Base-by-base conservation (phyloP, 64 coral and sea anemone species). In the Hydrozoanthus tunicans region DNA sequence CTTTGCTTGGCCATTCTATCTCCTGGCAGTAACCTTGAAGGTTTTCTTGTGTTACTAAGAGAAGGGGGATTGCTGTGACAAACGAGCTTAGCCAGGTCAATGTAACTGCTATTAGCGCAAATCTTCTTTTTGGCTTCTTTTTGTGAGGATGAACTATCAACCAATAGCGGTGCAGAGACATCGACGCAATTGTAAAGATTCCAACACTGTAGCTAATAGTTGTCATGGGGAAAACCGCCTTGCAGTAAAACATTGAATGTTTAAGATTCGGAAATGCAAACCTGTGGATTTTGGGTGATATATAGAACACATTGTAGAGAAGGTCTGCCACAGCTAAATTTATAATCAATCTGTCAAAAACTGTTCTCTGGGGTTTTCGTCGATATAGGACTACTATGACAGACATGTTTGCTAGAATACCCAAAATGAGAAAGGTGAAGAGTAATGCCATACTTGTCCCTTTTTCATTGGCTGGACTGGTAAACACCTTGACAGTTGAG, bases 161-260 rank as follows among this genome's bases (percentile, higher is more conserved):
- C 79, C 79, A 81, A 25, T 81, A 81, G 6, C 79, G 79, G 32
- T 81, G 79, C 5, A 81, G 56, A 13, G 79, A 81, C 79, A 81
- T 81, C 58, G 61, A 11, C 15, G 58, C 15, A 32, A 81, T 81
- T 25, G 79, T 81, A 60, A 62, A 81, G 12, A 81, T 81, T 61
- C 79, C 79, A 24, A 25, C 20, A 81, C 79, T 62, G 58, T 59
- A 81, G 24, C 17, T 11, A 81, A 26, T 58, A 6, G 79, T 81
- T 11, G 79, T 62, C 79, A 81, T 81, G 11, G 79, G 79, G 24
- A 59, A 59, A 26, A 81, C 32, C 25, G 61, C 3, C 53, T 81
- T 81, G 8, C 79, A 81, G 20, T 81, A 58, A 9, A 81, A 58
- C 27, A 60, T 12, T 12, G 79, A 26, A 11, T 27, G n/a, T n/a